phyloP scores from a whole-genome alignment of 2,113 vertebrate genomes.

The Chaetura pelagica region DNA sequence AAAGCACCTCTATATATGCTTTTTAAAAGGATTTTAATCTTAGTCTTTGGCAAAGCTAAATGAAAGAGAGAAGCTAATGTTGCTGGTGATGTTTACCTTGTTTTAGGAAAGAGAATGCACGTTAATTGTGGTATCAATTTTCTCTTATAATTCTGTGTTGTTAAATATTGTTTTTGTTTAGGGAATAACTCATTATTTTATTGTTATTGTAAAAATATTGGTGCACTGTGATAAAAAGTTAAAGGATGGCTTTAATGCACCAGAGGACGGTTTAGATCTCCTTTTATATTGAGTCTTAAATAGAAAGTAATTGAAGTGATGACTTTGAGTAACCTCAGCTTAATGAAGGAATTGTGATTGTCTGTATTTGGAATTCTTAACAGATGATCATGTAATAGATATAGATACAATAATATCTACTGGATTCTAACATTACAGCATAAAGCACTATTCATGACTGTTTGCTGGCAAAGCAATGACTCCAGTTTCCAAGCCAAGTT shows the following conservation, averaged over 20 bases:
- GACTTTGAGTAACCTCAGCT: neutral
- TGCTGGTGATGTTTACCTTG: neutral
- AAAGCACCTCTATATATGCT: neutral
- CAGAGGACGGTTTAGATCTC: neutral
- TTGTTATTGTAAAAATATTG: neutral
- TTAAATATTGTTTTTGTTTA: neutral
- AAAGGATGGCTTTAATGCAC: neutral
- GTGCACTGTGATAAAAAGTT: neutral
- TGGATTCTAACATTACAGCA: neutral
- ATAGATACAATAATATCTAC: neutral
- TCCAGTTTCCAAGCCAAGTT: constrained; percentile 10
- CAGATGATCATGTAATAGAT: neutral
- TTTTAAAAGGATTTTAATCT: neutral
- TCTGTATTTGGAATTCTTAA: neutral
- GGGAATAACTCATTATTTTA: neutral
- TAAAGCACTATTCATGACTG: constrained; percentile 7
- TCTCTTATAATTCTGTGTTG: neutral
- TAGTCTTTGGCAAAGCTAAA: neutral
- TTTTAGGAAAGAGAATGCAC: neutral
- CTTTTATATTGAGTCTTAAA: constrained; percentile 17
- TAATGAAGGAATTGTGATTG: constrained; percentile 7
- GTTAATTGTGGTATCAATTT: neutral
- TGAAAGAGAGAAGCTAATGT: neutral
- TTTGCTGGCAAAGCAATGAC: neutral
- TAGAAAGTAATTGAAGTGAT: constrained; percentile 7